Percentiles rank a stretch among this genome's conserved stretches.
These are phyloP conservation scores for Zaprionus bogoriensis DNA, from an alignment of 2,888 invertebrate species.

Conservation along the genomic window DNA sequence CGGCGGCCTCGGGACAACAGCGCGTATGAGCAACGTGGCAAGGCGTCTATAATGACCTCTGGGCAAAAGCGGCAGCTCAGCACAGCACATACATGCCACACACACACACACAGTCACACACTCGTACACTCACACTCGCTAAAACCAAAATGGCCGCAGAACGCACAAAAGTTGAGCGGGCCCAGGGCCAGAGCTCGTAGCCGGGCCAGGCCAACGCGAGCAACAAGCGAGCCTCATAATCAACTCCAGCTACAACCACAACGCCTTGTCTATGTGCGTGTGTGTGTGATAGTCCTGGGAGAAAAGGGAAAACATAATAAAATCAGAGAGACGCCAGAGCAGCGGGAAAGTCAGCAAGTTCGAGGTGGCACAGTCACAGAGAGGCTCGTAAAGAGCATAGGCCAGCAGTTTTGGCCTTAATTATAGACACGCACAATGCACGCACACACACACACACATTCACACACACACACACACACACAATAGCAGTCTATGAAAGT, in stretches of 20 bases:
- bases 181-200: too few species aligned
- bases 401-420: constrained; percentile 72
- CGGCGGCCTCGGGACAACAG: constrained; percentile 30
- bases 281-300: neutral
- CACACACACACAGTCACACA: constrained; percentile 13
- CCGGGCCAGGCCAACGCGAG: too few species aligned
- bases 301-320: constrained; percentile 34
- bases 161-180: constrained; percentile 42
- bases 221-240: constrained; percentile 31
- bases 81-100: constrained; percentile 14
- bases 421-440: constrained; percentile 66
- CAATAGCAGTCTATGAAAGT: neutral
- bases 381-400: constrained; percentile 62
- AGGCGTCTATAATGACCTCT: constrained; percentile 70
- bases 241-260: constrained; percentile 7
- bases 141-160: constrained; percentile 71
- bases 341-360: constrained; percentile 66
- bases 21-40: constrained; percentile 39
- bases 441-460: constrained; percentile 30
- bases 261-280: neutral
- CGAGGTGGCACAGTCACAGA: constrained; percentile 50
- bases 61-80: constrained; percentile 55
- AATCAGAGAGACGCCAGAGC: constrained; percentile 32
- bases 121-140: constrained; percentile 22
- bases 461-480: constrained; percentile 4